phyloP scores from a whole-genome alignment of 2,888 invertebrate species.

The Drosophila sordidapex region DNA sequence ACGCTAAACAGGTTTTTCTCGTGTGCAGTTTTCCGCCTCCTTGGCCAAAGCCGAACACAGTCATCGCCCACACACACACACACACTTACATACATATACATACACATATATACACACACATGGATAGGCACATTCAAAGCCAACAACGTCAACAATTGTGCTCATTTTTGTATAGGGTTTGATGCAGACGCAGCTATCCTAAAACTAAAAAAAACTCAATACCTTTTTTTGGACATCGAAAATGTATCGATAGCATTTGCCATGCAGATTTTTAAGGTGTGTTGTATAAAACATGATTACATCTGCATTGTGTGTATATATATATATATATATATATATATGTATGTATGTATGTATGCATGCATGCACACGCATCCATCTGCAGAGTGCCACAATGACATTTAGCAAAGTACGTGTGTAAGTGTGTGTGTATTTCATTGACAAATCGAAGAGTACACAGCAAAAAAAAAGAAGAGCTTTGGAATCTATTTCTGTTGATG shows the following conservation, averaged over 20 bases:
- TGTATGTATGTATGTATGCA: not conserved
- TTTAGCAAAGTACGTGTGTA: slow-evolving; percentile 34
- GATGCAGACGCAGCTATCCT: slow-evolving; percentile 16
- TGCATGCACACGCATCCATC: slow-evolving; percentile 44
- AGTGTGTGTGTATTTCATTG: slow-evolving; percentile 53
- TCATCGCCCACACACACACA: slow-evolving; percentile 51
- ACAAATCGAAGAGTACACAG: slow-evolving; percentile 42
- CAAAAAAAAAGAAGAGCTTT: slow-evolving; percentile 3
- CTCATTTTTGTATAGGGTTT: slow-evolving; percentile 37
- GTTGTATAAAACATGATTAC: not conserved
- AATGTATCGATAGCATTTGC: slow-evolving; percentile 40
- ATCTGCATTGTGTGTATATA: not conserved
- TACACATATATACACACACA: slow-evolving; percentile 26
- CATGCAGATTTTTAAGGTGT: slow-evolving; percentile 33
- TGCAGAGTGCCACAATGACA: slow-evolving; percentile 43
- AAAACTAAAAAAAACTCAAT: slow-evolving; percentile 11
- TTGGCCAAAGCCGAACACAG: slow-evolving; percentile 62
- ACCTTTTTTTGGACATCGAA: slow-evolving; percentile 32
- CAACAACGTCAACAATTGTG: slow-evolving; percentile 46
- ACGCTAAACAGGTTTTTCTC: slow-evolving; percentile 78
- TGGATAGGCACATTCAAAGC: slow-evolving; percentile 3
- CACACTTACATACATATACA: slow-evolving; percentile 24
- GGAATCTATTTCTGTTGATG: slow-evolving; percentile 31
- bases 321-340: not conserved
- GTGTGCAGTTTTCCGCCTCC: slow-evolving; percentile 80